These are phyloP conservation scores for Paraplagusia blochii DNA, from an alignment of 2,113 vertebrate genomes.

Conservation along the genomic window DNA sequence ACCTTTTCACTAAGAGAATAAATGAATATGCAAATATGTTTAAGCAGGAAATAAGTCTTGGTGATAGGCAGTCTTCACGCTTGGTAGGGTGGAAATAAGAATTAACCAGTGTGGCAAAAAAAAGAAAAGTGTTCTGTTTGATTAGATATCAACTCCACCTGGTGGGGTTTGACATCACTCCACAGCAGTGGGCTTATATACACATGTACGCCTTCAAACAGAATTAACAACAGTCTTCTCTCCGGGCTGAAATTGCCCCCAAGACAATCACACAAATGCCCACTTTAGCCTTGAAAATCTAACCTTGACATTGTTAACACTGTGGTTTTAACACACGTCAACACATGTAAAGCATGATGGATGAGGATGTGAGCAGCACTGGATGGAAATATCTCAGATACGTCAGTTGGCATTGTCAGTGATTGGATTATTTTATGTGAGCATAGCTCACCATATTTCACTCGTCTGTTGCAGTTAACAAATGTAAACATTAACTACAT, in stretches of 20 bases:
- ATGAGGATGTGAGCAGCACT: background rate
- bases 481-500: too few species aligned
- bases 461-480: too few species aligned
- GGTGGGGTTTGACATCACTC: conserved; percentile 37
- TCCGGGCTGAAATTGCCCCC: conserved; percentile 3
- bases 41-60: conserved; percentile 25
- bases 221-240: conserved; percentile 33
- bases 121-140: conserved; percentile 41
- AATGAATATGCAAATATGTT: conserved; percentile 68
- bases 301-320: background rate
- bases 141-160: conserved; percentile 56
- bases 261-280: conserved; percentile 3
- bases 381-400: background rate
- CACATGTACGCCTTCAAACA: conserved; percentile 20
- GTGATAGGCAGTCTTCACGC: conserved; percentile 56
- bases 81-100: conserved; percentile 47
- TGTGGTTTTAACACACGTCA: background rate
- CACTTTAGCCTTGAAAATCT: background rate
- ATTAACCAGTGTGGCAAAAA: conserved; percentile 26
- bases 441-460: too few species aligned
- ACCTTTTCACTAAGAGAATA: conserved; percentile 32
- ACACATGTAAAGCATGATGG: background rate
- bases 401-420: background rate
- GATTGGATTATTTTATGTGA: background rate
- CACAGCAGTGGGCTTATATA: conserved; percentile 17